Percentiles rank a stretch among this genome's conserved stretches.
phyloP scores from a whole-genome alignment of 1,140 invertebrate genomes.

The Apolygus lucorum region DNA sequence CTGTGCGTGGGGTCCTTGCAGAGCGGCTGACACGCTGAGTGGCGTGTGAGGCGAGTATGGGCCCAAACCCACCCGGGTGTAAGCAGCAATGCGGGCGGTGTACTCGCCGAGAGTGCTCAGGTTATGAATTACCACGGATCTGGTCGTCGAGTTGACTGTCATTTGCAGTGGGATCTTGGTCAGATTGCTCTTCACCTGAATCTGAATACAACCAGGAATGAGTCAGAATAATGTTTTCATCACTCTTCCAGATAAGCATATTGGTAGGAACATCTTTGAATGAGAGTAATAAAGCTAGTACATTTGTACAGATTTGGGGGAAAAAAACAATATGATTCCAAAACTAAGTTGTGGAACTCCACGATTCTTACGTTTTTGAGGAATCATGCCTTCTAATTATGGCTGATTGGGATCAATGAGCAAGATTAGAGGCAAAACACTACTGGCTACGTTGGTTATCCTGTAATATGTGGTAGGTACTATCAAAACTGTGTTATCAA shows the following conservation, averaged over 20 bases:
- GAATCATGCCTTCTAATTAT: no score
- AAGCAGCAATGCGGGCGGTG: conserved; percentile 60
- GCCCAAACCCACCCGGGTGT: conserved; percentile 58
- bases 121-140: conserved; percentile 62
- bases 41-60: conserved; percentile 53
- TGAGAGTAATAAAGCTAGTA: not conserved
- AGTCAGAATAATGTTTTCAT: not conserved
- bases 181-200: conserved; percentile 50
- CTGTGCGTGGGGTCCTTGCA: conserved; percentile 21
- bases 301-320: no score
- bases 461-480: no score
- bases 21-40: conserved; percentile 48
- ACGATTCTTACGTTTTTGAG: no score
- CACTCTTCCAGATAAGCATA: not conserved
- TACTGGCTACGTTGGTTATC: no score
- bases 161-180: conserved; percentile 55
- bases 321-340: no score
- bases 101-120: conserved; percentile 59
- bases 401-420: no score
- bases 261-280: no score
- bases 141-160: conserved; percentile 60
- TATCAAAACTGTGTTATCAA: no score
- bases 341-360: no score
- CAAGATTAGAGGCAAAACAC: no score
- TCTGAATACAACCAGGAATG: no score